Evolutionary conservation across 2,888 invertebrate genomes (phyloP), one percentile per base, ranked within the genome.

Genomic region (Plebejus argus): DNA sequence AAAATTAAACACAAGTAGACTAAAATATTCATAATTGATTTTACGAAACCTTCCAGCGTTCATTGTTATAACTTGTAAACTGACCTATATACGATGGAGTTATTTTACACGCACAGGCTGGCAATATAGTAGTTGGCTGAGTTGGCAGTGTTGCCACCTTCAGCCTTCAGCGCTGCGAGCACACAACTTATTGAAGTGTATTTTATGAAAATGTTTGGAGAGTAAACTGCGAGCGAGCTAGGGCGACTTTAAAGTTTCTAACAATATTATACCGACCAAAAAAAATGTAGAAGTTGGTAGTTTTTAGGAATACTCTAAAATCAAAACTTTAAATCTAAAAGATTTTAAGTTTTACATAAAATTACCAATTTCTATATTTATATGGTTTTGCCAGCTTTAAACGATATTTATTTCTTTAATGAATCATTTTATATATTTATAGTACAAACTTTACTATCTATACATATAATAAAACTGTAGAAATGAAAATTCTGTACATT

Each of bases 161-260:
- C 66, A 66, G 66, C 66, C 66, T n/a, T n/a, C 28, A 61, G 61
- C 23, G 58, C 20, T 58, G 20, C 23, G 28, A 66, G 66, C 28
- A 66, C 66, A 66, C 66, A 66, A 66, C 66, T 66, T 66, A 66
- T 66, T 66, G 66, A 28, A 66, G 33, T 66, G 66, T 66, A 66
- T 66, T 66, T 66, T 66, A 66, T 66, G 66, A 66, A 66, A 66
- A 66, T 66, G 66, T 66, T 66, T 66, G 66, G 12, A 28, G 28
- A 66, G 66, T 66, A 66, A 66, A 66, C 66, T 66, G 8, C 18
- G 66, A 33, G 66, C 12, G 28, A 66, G 66, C 66, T 15, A 28
- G 66, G 23, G 12, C 8, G 58, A 61, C 20, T 20, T 20, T 61
- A 20, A 61, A 20, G 58, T 61, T 66, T 12, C 28, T 53, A 53